Evolutionary conservation across 2,113 vertebrate genomes (phyloP).

Genomic region (Eudyptes chrysolophus): DNA sequence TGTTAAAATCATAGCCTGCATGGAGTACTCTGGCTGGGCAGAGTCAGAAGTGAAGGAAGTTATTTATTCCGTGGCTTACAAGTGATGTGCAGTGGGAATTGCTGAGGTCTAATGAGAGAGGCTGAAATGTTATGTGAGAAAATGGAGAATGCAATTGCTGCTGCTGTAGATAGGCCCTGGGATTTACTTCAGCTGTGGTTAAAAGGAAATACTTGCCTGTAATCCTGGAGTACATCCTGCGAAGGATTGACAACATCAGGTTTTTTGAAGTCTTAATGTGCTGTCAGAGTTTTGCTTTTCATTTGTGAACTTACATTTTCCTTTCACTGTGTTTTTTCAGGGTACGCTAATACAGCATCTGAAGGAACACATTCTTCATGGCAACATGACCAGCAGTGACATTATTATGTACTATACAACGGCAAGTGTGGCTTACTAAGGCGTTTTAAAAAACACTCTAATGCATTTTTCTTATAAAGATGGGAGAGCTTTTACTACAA

Average conservation of each 20-base stretch:
- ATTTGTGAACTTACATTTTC: not conserved
- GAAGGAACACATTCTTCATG: constrained; percentile 93
- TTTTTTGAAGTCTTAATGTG: not conserved
- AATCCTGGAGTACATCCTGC: not conserved
- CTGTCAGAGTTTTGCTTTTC: not conserved
- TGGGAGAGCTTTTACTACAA: not conserved
- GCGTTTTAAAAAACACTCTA: not conserved
- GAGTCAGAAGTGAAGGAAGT: not conserved
- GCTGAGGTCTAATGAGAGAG: constrained; percentile 4
- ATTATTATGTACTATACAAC: constrained; percentile 95
- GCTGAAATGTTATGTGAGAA: not conserved
- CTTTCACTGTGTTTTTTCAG: constrained; percentile 49
- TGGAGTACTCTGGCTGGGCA: not conserved
- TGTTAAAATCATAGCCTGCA: not conserved
- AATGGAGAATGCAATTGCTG: constrained; percentile 3
- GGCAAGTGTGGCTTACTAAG: constrained; percentile 69
- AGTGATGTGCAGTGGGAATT: constrained; percentile 11
- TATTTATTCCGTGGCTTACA: not conserved
- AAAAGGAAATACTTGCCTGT: not conserved
- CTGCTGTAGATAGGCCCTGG: not conserved
- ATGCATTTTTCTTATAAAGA: not conserved
- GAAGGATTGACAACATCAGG: not conserved
- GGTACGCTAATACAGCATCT: constrained; percentile 94
- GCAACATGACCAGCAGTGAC: constrained; percentile 87
- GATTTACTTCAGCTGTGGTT: not conserved